Evolutionary conservation across 2,113 vertebrate genomes (phyloP), one percentile per base, ranked within the genome.

Genomic region (Xiphophorus couchianus): DNA sequence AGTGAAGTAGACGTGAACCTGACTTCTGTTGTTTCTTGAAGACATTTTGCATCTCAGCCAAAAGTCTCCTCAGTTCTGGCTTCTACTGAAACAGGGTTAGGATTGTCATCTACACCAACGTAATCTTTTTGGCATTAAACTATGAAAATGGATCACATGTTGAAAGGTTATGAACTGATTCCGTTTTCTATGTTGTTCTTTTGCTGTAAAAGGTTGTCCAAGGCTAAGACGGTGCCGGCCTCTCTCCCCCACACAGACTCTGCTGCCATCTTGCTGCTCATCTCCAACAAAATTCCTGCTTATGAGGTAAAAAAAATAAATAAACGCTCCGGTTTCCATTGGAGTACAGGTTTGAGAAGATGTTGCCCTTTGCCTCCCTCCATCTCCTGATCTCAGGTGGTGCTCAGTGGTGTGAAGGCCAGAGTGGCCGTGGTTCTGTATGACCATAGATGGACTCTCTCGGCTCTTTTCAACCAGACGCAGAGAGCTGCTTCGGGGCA

Each of bases 261-360:
- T 62, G 62, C 86, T 17, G n/a, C 58, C 10, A 84, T 81, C 22
- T 39, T 96, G 17, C 72, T 97, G 61, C 88, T 97, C 74, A 78
- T 96, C 86, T 97, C 96, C 27, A 94, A 94, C 62, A 91, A 82
- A 77, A 80, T 96, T 54, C 96, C 96, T 48, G 96, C 95, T 9
- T 95, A 95, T 74, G 96, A 97, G 95, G 96, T 97, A 82, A 64
- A 35, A 42, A 7, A 19, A 15, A 5, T 1, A 7, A 19, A 48
- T 1, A 48, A 48, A 48, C 9, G 2, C 0, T 19, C 5, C 5
- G 3, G 4, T 48, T 48, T 17, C 14, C 15, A 17, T 15, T 48
- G 17, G 44, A 48, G 39, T 42, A 0, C 39, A 42, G 39, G 13
- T 42, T 10, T 42, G 39, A 42, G 22, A 15, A 19, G 62, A 15